Evolutionary conservation across 1,140 invertebrate genomes (phyloP), one percentile per base, ranked within the genome.

Genomic region (Ceratitis capitata): DNA sequence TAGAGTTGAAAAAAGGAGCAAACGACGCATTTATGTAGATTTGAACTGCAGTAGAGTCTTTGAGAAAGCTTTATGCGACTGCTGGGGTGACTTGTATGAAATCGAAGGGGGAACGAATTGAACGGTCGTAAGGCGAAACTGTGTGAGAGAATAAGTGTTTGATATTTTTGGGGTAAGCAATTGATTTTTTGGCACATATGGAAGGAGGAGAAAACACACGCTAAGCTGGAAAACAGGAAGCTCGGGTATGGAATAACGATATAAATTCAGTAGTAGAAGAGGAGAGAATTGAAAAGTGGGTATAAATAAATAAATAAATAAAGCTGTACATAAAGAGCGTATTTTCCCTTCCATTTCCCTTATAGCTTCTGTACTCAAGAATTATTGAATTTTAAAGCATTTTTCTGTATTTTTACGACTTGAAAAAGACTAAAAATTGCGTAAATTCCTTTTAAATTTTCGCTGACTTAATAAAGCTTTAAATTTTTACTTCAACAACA

Each of bases 381-480:
- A 39, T 35, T 35, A 69, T 69, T 69, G 61, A 35, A 35, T 69
- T 69, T 69, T 19, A 61, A 61, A 56, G 51, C 10, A 1, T 56
- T 56, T 53, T 56, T 56, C 4, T n/a, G 51, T 14, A n/a, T 23
- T n/a, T n/a, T n/a, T n/a, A n/a, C n/a, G n/a, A n/a, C n/a, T n/a
- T n/a, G n/a, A 56, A 56, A 56, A 23, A n/a, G 51, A 12, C 5
- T 4, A 23, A 56, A 56, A 0, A 4, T 5, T 64, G 58, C 10
- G 26, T 64, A 23, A 16, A 78, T 47, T 45, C 14, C 4, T 45
- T 23, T 42, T 26, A 78, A 45, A 10, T 26, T 23, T 42, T 4
- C 19, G 69, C 16, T 78, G 69, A 23, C 69, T 45, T 14, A 45
- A 78, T 78, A 78, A 45, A 78, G 69, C 69, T 78, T 78, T 78